Conservation (phyloP, 53 echinoderm and acorn worm genomes). For the Luidia sarsii region DNA sequence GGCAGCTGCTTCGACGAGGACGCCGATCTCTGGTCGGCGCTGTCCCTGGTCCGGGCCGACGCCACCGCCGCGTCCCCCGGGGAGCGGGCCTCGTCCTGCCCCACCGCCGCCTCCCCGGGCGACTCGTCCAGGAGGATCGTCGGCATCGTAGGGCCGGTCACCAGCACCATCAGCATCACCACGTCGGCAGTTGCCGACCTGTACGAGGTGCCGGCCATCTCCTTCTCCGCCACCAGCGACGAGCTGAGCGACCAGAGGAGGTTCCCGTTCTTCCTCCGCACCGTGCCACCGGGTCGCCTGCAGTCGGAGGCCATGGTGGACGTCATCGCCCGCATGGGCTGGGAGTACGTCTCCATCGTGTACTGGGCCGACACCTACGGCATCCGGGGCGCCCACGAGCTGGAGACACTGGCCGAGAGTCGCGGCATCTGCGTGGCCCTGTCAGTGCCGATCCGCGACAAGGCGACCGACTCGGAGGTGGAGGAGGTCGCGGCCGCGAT, state of each 20-base stretch:
- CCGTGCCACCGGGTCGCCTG: constrained; percentile 33
- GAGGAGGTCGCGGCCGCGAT: background rate
- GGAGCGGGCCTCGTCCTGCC: too few species aligned
- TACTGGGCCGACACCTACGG: constrained; percentile 23
- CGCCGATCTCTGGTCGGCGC: background rate
- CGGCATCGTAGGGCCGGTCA: constrained; percentile 5
- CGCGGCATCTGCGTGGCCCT: constrained; percentile 18
- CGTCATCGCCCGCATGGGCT: constrained; percentile 10
- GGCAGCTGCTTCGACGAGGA: constrained; percentile 2
- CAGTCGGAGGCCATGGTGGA: constrained; percentile 34
- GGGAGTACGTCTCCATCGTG: constrained; percentile 25
- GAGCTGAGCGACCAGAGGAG: constrained; percentile 32
- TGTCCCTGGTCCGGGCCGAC: constrained; percentile 1
- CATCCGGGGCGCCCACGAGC: constrained; percentile 9
- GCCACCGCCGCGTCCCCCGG: background rate
- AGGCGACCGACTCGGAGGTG: background rate
- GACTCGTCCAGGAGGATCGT: background rate
- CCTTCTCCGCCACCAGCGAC: constrained; percentile 20
- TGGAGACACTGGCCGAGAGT: background rate
- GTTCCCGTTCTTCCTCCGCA: constrained; percentile 27
- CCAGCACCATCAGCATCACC: background rate
- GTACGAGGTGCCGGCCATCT: constrained; percentile 11
- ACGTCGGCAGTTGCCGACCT: background rate
- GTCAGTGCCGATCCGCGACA: background rate
- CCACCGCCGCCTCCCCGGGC: too few species aligned